A percentile compares a stretch with the other conserved stretches of the same genome.
Evolutionary conservation across 2,113 vertebrate species (phyloP).

Genomic region (Brachyistius frenatus): DNA sequence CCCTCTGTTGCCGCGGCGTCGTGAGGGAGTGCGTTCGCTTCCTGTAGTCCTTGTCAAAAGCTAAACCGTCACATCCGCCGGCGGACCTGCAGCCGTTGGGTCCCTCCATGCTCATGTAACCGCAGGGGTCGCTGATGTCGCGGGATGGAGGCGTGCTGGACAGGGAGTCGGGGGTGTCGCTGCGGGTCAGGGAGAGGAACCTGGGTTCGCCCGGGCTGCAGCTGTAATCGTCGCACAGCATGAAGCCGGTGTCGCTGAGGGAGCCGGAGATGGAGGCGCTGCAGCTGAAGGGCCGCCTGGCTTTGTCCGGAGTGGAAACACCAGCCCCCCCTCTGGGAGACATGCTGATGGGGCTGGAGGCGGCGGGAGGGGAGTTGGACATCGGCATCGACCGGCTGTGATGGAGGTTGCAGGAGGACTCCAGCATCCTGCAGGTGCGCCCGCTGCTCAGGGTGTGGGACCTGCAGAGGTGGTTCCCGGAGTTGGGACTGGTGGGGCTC

Average conservation of each 20-base stretch:
- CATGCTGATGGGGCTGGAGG: conserved; percentile 89
- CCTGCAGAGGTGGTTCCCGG: conserved; percentile 85
- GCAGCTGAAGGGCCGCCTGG: conserved; percentile 90
- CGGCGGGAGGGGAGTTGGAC: conserved; percentile 88
- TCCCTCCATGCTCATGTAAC: conserved; percentile 94
- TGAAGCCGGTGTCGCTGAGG: conserved; percentile 92
- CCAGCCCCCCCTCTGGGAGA: conserved; percentile 88
- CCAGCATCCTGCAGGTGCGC: conserved; percentile 78
- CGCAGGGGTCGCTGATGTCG: conserved; percentile 85
- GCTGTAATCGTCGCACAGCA: conserved; percentile 93
- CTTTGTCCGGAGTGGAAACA: conserved; percentile 87
- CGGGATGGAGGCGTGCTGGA: conserved; percentile 89
- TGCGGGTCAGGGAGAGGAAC: conserved; percentile 86
- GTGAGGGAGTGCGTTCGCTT: conserved; percentile 94
- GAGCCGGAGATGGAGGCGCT: conserved; percentile 93
- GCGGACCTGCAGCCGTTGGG: conserved; percentile 62
- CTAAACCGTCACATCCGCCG: conserved; percentile 62
- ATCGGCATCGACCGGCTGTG: conserved; percentile 91
- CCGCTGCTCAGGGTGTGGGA: conserved; percentile 84
- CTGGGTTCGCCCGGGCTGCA: conserved; percentile 90
- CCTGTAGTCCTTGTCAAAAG: conserved; percentile 86
- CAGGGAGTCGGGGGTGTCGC: conserved; percentile 93
- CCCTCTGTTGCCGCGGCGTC: conserved; percentile 87
- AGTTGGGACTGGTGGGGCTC: conserved; percentile 88
- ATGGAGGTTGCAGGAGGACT: conserved; percentile 82